Evolutionary conservation across 2,113 vertebrate species (phyloP).

Genomic region (Sinosuthora webbiana): DNA sequence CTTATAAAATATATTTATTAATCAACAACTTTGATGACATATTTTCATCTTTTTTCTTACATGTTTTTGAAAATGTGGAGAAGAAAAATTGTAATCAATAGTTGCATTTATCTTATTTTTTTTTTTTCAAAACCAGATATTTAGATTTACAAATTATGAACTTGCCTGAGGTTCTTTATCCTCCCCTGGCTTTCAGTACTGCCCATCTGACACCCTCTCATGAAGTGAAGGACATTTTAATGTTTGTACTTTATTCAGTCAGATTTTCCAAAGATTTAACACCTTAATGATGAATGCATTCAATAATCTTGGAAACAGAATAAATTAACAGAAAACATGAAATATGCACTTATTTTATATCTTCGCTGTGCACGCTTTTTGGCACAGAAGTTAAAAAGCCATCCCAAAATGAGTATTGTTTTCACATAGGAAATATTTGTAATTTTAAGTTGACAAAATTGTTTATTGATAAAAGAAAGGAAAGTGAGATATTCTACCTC

Average conservation of each 20-base stretch:
- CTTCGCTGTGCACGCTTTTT: background rate
- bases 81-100: background rate
- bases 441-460: background rate
- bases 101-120: background rate
- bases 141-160: background rate
- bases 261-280: background rate
- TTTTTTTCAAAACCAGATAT: background rate
- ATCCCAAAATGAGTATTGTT: background rate
- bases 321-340: background rate
- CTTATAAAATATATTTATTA: background rate
- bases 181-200: background rate
- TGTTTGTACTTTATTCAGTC: background rate
- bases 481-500: background rate
- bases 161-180: background rate
- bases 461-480: background rate
- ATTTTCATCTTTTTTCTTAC: background rate
- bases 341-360: background rate
- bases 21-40: background rate
- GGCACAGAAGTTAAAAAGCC: background rate
- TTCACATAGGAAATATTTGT: background rate
- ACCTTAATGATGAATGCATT: background rate
- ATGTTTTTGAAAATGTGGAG: background rate
- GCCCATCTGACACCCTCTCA: accelerated
- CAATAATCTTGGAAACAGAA: background rate
- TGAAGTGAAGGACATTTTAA: background rate